Conservation (phyloP, 1,140 invertebrate species). For the Bacillus rossius region DNA sequence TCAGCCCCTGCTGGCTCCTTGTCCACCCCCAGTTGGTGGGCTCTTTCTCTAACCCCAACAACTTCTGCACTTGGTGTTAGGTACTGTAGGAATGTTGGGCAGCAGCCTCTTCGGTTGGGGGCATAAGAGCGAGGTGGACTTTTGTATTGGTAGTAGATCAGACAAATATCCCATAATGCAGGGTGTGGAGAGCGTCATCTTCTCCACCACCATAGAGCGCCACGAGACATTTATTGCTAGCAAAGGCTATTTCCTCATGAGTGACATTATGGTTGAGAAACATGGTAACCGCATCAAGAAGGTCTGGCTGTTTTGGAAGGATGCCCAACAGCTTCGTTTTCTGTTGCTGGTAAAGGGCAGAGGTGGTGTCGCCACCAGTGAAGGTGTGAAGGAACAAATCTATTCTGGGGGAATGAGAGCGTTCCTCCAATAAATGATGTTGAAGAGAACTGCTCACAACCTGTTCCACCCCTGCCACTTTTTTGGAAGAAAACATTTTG, state of each 20-base stretch:
- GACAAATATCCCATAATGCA: constrained; percentile 1
- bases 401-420: constrained; percentile 1
- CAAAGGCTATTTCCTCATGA: constrained; percentile 7
- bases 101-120: constrained; percentile 20
- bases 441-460: constrained; percentile 5
- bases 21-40: constrained; percentile 1
- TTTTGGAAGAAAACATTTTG: constrained; percentile 1
- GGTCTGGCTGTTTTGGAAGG: background rate
- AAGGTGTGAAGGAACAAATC: constrained; percentile 5
- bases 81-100: constrained; percentile 23
- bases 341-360: constrained; percentile 6
- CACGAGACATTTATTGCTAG: constrained; percentile 6
- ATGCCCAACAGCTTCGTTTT: background rate
- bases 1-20: constrained; percentile 2
- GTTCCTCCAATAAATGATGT: constrained; percentile 6
- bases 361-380: constrained; percentile 11
- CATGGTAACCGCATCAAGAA: background rate
- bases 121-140: background rate
- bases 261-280: constrained; percentile 7
- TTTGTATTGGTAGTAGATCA: background rate
- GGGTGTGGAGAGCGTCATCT: constrained; percentile 1
- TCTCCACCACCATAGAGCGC: constrained; percentile 5
- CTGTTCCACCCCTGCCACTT: constrained; percentile 4
- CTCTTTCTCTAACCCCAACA: constrained; percentile 5
- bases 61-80: constrained; percentile 26